phyloP scores from a whole-genome alignment of 2,113 vertebrate species.

The Pteruthius melanotis region DNA sequence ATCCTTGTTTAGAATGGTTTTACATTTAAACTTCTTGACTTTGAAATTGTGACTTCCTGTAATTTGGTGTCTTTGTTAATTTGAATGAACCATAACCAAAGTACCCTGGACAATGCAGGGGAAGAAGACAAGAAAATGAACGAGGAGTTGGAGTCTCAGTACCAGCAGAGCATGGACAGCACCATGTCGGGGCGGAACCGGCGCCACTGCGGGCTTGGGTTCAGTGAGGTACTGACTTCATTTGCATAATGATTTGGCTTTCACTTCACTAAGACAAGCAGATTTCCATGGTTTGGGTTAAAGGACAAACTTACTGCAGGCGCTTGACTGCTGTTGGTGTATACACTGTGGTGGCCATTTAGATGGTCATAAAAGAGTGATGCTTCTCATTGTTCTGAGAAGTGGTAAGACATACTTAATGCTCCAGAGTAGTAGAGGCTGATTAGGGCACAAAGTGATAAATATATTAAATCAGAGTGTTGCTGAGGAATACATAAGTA shows the following conservation, averaged over 20 bases:
- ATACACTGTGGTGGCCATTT: neutral
- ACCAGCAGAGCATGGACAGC: conserved; percentile 93
- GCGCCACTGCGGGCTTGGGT: conserved; percentile 92
- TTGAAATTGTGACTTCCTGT: conserved; percentile 55
- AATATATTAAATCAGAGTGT: neutral
- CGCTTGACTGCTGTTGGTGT: neutral
- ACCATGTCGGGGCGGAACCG: conserved; percentile 89
- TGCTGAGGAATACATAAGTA: neutral
- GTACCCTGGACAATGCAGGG: conserved; percentile 79
- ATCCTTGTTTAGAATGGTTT: neutral
- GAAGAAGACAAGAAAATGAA: conserved; percentile 91
- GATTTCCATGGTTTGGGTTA: neutral
- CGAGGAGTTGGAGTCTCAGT: conserved; percentile 89
- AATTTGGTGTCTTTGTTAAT: conserved; percentile 75
- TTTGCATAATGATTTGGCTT: neutral
- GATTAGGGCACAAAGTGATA: neutral
- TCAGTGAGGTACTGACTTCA: conserved; percentile 84
- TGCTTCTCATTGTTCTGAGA: neutral
- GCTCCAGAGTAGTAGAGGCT: neutral
- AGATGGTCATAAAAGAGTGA: neutral
- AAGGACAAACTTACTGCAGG: neutral
- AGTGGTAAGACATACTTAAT: neutral
- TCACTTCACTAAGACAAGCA: neutral
- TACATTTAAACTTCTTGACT: neutral
- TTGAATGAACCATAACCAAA: conserved; percentile 77